A percentile compares a stretch with the other conserved stretches of the same genome.
Evolutionary conservation across 2,797 vertebrate genomes (phyloP).

Genomic region (Nyctalus aviator): DNA sequence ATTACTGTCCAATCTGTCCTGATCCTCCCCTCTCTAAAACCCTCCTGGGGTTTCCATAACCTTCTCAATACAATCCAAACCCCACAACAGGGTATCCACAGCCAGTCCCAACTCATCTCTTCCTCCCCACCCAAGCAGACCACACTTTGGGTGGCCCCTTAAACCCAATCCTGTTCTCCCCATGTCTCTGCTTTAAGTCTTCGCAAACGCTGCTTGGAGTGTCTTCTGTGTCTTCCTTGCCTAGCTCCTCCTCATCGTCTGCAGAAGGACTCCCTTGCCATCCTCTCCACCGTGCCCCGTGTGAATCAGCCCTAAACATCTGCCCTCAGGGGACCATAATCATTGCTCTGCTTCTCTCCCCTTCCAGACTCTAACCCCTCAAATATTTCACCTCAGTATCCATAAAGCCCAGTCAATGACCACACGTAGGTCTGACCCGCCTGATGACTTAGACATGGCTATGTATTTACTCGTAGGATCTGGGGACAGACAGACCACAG

Average conservation of each 20-base stretch:
- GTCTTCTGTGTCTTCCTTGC: neutral
- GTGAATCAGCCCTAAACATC: neutral
- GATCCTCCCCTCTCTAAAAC: conserved; percentile 11
- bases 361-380: neutral
- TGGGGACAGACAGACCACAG: neutral
- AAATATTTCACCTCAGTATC: neutral
- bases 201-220: neutral
- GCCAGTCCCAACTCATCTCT: neutral
- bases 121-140: neutral
- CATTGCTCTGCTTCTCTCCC: neutral
- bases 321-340: neutral
- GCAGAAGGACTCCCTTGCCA: neutral
- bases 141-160: neutral
- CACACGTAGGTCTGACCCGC: neutral
- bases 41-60: neutral
- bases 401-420: neutral
- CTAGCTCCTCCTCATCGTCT: neutral
- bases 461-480: neutral
- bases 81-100: neutral
- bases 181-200: neutral
- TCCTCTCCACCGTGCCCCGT: neutral
- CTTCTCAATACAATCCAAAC: neutral
- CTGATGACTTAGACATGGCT: neutral
- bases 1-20: neutral
- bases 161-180: neutral